These are phyloP conservation scores for Triops longicaudatus DNA, from an alignment of 1,140 invertebrate species.

Conservation along the genomic window DNA sequence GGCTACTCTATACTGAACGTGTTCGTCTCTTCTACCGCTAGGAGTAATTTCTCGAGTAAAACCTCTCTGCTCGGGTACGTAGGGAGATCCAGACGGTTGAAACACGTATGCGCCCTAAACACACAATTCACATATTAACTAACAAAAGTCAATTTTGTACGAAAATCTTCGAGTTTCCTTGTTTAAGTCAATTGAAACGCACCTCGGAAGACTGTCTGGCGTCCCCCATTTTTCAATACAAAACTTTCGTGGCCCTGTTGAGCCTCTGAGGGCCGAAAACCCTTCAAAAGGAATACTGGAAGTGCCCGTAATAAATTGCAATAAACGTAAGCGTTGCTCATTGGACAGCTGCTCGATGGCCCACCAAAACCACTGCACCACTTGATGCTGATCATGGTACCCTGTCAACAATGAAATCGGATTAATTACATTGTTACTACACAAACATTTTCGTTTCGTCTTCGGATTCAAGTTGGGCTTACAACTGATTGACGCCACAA, in stretches of 20 bases:
- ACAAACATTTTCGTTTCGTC: no score
- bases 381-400: conserved; percentile 91
- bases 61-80: conserved; percentile 88
- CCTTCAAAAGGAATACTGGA: conserved; percentile 96
- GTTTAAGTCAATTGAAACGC: conserved; percentile 22
- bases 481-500: no score
- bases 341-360: conserved; percentile 88
- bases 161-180: no score
- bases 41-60: conserved; percentile 83
- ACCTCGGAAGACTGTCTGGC: conserved; percentile 84
- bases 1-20: conserved; percentile 90
- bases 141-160: neutral
- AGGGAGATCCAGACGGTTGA: conserved; percentile 91
- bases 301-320: conserved; percentile 96
- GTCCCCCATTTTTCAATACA: conserved; percentile 98
- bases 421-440: no score
- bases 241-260: conserved; percentile 89
- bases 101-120: conserved; percentile 87
- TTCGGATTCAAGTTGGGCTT: no score
- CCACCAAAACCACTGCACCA: conserved; percentile 92
- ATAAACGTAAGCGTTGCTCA: conserved; percentile 78
- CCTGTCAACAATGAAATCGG: conserved; percentile 42
- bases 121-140: conserved; percentile 24
- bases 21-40: conserved; percentile 94
- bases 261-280: conserved; percentile 86